Evolutionary conservation across 1,140 invertebrate species (phyloP).

Genomic region (Drosophila elegans): DNA sequence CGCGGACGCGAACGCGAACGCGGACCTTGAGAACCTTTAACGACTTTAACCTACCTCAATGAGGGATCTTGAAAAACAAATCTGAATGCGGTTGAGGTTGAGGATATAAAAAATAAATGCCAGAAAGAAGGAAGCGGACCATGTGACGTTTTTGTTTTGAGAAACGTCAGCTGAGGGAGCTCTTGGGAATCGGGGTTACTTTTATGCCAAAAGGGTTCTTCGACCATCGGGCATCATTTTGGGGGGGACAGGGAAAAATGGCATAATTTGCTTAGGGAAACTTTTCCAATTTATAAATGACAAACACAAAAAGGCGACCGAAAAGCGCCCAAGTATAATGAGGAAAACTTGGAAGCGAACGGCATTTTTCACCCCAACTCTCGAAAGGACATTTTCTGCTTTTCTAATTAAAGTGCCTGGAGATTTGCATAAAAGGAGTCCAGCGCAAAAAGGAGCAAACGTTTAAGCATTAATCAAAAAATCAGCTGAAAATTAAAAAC

Average conservation of each 20-base stretch:
- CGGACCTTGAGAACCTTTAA: constrained; percentile 63
- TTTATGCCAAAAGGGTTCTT: constrained; percentile 15
- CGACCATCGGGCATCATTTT: constrained; percentile 22
- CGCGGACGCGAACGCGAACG: background rate
- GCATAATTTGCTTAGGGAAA: constrained; percentile 83
- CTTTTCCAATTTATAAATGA: constrained; percentile 84
- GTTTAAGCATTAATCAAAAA: constrained; percentile 82
- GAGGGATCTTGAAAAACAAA: constrained; percentile 67
- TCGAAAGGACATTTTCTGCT: constrained; percentile 28
- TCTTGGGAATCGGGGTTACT: background rate
- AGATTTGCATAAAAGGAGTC: constrained; percentile 71
- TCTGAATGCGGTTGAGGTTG: constrained; percentile 29
- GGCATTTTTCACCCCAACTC: constrained; percentile 34
- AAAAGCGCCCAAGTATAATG: constrained; percentile 53
- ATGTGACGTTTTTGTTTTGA: constrained; percentile 59
- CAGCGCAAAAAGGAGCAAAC: constrained; percentile 52
- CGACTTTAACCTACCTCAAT: constrained; percentile 72
- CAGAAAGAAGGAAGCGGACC: constrained; percentile 21
- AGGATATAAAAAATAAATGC: constrained; percentile 27
- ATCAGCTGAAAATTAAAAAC: constrained; percentile 81
- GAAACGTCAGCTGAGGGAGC: constrained; percentile 76
- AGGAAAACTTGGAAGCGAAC: constrained; percentile 69
- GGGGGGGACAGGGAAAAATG: constrained; percentile 55
- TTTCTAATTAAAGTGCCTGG: constrained; percentile 77
- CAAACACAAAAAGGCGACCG: constrained; percentile 68